Conservation (phyloP, 2,888 invertebrate genomes). For the Andrena bicolor region DNA sequence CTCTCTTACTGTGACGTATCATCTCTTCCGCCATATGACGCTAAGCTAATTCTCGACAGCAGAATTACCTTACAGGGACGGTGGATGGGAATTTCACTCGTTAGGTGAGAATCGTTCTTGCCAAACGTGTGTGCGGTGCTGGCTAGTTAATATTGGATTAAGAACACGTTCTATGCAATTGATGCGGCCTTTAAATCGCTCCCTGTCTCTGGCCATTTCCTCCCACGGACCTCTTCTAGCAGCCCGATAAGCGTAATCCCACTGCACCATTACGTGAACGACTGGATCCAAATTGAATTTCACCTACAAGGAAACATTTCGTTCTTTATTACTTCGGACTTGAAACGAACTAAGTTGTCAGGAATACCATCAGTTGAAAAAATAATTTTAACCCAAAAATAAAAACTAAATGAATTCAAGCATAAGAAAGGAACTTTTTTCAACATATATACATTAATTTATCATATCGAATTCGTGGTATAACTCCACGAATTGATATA, state of each 20-base stretch:
- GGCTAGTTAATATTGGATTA: slow-evolving; percentile 82
- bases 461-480: too few relatives aligned
- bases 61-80: slow-evolving; percentile 40
- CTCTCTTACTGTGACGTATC: slow-evolving; percentile 32
- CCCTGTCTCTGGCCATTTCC: slow-evolving; percentile 86
- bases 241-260: slow-evolving; percentile 86
- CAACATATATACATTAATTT: too few relatives aligned
- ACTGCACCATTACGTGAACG: slow-evolving; percentile 86
- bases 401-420: too few relatives aligned
- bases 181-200: slow-evolving; percentile 85
- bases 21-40: slow-evolving; percentile 30
- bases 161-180: slow-evolving; percentile 81
- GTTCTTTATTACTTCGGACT: slow-evolving; percentile 27
- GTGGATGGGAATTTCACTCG: slow-evolving; percentile 47
- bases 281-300: slow-evolving; percentile 85
- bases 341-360: background rate
- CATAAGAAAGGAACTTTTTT: too few relatives aligned
- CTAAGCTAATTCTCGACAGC: background rate
- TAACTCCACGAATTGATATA: too few relatives aligned
- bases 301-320: slow-evolving; percentile 83
- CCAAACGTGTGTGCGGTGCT: slow-evolving; percentile 85
- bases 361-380: too few relatives aligned
- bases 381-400: too few relatives aligned
- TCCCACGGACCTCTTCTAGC: slow-evolving; percentile 88
- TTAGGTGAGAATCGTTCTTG: slow-evolving; percentile 82